Base-by-base conservation (phyloP, 1,140 invertebrate species). In the Drosophila repleta region DNA sequence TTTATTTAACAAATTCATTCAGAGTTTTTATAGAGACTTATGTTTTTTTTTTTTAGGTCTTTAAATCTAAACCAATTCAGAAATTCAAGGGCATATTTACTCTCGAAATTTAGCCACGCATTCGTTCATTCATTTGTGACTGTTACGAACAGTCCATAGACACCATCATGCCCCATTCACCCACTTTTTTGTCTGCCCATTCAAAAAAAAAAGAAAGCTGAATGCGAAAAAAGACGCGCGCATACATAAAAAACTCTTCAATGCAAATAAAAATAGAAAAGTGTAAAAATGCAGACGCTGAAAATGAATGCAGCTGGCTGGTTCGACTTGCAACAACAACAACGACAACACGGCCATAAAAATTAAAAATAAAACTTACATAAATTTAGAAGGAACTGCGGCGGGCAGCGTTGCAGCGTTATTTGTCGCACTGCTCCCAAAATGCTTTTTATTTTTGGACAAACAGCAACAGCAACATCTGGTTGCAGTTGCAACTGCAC, bases 301-400 rank as follows among this genome's bases (percentile, higher is more conserved):
- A 53, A 71, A 66, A 58, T 58, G 68, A 57, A 71, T 66, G 68
- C 68, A 71, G 64, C 69, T 67, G 69, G 62, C 63, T 29, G 56
- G 51, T 70, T 70, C 51, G 60, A 32, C 60, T 55, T 64, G 62
- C 68, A 62, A 15, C 29, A 55, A 46, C 80, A 85, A 72, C 64
- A 52, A 32, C 62, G 64, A 53, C 61, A 73, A 67, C 41, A 62
- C 74, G 71, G 64, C 74, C 82, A 87, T 82, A 51, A 79, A 35
- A 87, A 87, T 79, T 85, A 77, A 88, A 87, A 87, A 87, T 87
- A 87, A 87, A 87, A 88, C 83, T 87, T 87, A 88, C 83, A 87
- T 87, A 87, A 87, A 88, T 87, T 87, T 82, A 81, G 77, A 78
- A 85, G 67, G 69, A 49, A 51, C 58, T 56, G 65, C 29, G 67